These are phyloP conservation scores for Diuraphis noxia DNA, from an alignment of 1,140 invertebrate genomes.

Conservation along the genomic window DNA sequence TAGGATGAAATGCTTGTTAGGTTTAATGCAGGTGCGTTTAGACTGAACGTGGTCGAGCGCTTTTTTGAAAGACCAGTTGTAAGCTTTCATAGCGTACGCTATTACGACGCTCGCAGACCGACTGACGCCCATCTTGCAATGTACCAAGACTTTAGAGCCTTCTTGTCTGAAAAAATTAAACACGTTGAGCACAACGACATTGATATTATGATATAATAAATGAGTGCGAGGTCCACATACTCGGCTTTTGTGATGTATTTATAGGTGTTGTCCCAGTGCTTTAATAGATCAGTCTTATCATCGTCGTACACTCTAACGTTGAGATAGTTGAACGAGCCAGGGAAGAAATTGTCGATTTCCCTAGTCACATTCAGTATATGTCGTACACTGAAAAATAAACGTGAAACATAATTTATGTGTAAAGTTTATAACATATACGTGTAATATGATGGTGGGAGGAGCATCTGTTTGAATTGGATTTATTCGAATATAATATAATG, in stretches of 20 bases:
- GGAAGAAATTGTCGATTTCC: conserved; percentile 99
- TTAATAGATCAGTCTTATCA: conserved; percentile 92
- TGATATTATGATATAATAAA: not conserved
- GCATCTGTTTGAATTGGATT: not conserved
- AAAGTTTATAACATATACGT: not conserved
- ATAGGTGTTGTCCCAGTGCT: conserved; percentile 96
- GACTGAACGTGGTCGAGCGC: conserved; percentile 88
- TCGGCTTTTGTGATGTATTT: conserved; percentile 94
- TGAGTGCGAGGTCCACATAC: conserved; percentile 60
- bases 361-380: conserved; percentile 96
- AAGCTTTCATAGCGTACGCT: conserved; percentile 97
- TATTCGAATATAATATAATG: not conserved
- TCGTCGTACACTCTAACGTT: conserved; percentile 97
- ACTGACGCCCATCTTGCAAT: conserved; percentile 99
- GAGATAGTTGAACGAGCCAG: conserved; percentile 92
- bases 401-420: not conserved
- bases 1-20: conserved; percentile 90
- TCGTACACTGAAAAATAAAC: conserved; percentile 75
- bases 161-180: conserved; percentile 66
- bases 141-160: conserved; percentile 90
- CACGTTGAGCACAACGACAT: not conserved
- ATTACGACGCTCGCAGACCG: conserved; percentile 96
- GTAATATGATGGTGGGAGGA: not conserved
- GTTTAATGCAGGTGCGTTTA: conserved; percentile 90
- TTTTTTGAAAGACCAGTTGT: conserved; percentile 88